Evolutionary conservation across 2,797 vertebrate genomes (phyloP).

Genomic region (Acestrorhynchus altus): DNA sequence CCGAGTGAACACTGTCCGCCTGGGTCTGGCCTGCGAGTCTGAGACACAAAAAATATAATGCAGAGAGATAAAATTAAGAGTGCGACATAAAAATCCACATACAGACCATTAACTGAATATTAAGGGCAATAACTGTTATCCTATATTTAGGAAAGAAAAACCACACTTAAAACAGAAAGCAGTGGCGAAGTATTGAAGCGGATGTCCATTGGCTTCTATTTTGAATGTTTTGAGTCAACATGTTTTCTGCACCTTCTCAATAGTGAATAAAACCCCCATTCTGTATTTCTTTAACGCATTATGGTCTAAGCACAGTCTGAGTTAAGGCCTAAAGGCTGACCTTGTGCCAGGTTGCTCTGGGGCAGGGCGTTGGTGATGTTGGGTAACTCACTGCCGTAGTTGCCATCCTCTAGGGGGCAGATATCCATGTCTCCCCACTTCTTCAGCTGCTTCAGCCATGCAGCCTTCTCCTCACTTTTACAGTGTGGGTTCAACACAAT

Average conservation of each 20-base stretch:
- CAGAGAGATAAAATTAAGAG: constrained; percentile 3
- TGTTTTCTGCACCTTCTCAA: too few relatives aligned
- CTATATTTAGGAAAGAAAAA: neutral
- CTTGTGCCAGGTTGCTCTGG: constrained; percentile 90
- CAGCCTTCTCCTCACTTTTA: constrained; percentile 94
- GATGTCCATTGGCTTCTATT: neutral
- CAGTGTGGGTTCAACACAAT: constrained; percentile 98
- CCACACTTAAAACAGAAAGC: neutral
- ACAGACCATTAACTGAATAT: too few relatives aligned
- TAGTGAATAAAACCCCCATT: too few relatives aligned
- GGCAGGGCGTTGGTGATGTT: constrained; percentile 97
- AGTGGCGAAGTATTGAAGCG: neutral
- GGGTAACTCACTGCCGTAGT: constrained; percentile 95
- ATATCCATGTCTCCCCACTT: constrained; percentile 97
- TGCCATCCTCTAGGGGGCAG: constrained; percentile 96
- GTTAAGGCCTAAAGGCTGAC: constrained; percentile 71
- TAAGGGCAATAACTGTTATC: neutral
- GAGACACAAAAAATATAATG: constrained; percentile 27
- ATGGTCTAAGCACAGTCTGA: neutral
- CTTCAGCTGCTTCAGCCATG: constrained; percentile 94
- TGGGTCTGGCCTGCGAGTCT: constrained; percentile 92
- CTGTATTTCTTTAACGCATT: too few relatives aligned
- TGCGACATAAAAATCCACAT: too few relatives aligned
- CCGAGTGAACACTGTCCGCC: constrained; percentile 93
- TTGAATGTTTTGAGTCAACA: neutral